Evolutionary conservation across 1,140 invertebrate species (phyloP), one percentile per base, ranked within the genome.

Genomic region (Trigoniulus corallinus): DNA sequence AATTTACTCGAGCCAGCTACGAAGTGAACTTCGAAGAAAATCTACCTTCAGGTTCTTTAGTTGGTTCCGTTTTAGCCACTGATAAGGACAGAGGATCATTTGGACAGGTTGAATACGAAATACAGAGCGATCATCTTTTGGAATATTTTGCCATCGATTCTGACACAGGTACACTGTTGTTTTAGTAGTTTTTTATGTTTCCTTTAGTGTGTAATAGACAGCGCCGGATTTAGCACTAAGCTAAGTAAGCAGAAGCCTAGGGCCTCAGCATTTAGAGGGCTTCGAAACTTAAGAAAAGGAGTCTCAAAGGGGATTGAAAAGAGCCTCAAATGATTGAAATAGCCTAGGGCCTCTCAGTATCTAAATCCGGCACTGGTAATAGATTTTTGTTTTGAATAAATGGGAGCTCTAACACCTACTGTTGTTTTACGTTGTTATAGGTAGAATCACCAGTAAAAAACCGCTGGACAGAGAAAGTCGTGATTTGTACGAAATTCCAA

Each of bases 31-130:
- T 72, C 22, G 56, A 61, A 23, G 73, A 75, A 56, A 68, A 69
- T 58, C 51, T 60, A 15, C 61, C 64, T 1, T 58, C 61, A 48
- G 72, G 68, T 3, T 63, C 59, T 40, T 52, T 61, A 1, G 61
- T 75, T 40, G 59, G 62, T 0, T 61, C 58, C 1, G 59, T 74
- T 4, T 74, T 77, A 43, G 89, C 89, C 0, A 71, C 67, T 10
- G 91, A 95, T 65, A 70, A 77, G 15, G 89, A 95, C 67, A 75
- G 77, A 53, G 81, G 84, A 1, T 75, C 79, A n/a, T 92, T 81
- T 66, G 84, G 85, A 0, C 68, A 73, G 24, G 62, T 94, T 0
- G 74, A 73, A 0, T 95, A 93, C 60, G 76, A 78, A 2, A 88
- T 95, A 47, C 74, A 79, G 20, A 89, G 84, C 18, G 78, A 86